Evolutionary conservation across 1,140 invertebrate genomes (phyloP).

Genomic region (Aphis craccivora): DNA sequence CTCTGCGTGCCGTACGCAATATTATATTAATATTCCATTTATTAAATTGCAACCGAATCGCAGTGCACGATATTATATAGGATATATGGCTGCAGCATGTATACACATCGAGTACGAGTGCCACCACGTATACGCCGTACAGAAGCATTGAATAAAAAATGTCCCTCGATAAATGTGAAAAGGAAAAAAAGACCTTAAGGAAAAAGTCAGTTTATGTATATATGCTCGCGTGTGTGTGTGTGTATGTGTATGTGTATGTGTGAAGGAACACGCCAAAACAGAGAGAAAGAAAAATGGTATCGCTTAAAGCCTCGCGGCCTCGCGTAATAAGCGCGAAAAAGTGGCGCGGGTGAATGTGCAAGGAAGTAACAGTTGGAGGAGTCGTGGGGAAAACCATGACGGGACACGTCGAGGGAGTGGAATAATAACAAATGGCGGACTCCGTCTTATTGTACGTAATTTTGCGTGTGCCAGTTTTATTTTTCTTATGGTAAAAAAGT

Average conservation of each 20-base stretch:
- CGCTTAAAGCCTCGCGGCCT: constrained; percentile 26
- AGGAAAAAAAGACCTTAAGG: constrained; percentile 19
- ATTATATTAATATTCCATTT: constrained; percentile 19
- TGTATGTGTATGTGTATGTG: background rate
- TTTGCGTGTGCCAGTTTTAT: constrained; percentile 22
- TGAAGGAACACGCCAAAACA: background rate
- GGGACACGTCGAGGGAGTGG: background rate
- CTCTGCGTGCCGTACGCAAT: background rate
- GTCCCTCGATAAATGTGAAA: constrained; percentile 31
- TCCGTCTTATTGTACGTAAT: constrained; percentile 45
- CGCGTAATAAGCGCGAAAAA: constrained; percentile 18
- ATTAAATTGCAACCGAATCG: constrained; percentile 4
- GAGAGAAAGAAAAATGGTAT: constrained; percentile 42
- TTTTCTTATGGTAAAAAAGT: constrained; percentile 18
- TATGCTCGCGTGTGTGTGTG: background rate
- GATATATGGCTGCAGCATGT: background rate
- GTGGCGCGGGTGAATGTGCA: background rate
- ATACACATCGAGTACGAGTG: background rate
- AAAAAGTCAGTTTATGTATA: constrained; percentile 41
- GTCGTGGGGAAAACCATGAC: background rate
- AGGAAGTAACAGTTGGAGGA: background rate
- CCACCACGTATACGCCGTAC: background rate
- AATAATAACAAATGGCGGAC: constrained; percentile 34
- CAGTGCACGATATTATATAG: background rate
- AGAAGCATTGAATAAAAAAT: constrained; percentile 29